Evolutionary conservation across 2,113 vertebrate species (phyloP).

Genomic region (Acrocephalus arundinaceus): DNA sequence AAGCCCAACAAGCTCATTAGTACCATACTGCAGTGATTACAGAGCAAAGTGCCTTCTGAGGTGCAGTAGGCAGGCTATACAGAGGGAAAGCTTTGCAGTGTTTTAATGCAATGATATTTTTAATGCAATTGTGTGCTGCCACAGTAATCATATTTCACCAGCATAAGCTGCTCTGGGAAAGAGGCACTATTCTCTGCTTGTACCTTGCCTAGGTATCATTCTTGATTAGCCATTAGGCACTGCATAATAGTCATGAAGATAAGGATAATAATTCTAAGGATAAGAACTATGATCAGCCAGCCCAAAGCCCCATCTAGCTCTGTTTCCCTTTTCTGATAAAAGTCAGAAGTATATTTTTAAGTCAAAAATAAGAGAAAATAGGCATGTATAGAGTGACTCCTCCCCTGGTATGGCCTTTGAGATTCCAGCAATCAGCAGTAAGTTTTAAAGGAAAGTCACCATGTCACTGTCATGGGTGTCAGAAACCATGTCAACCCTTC

Average conservation of each 20-base stretch:
- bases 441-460: not conserved
- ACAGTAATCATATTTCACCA: not conserved
- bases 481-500: not conserved
- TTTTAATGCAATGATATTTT: not conserved
- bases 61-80: not conserved
- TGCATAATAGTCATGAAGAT: not conserved
- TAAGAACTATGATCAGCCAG: not conserved
- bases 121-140: not conserved
- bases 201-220: not conserved
- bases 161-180: not conserved
- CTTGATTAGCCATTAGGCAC: not conserved
- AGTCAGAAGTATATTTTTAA: not conserved
- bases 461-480: not conserved
- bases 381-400: not conserved
- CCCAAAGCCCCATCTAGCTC: not conserved
- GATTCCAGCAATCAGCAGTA: not conserved
- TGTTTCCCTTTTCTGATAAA: not conserved
- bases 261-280: not conserved
- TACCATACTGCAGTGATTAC: conserved; percentile 43
- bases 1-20: conserved; percentile 62
- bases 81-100: not conserved
- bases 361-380: not conserved
- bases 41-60: conserved; percentile 30
- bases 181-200: not conserved
- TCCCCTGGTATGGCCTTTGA: not conserved